A percentile compares a stretch with the other conserved stretches of the same genome.
Evolutionary conservation across 2,888 invertebrate genomes (phyloP).

Genomic region (Plagodis dolabraria): DNA sequence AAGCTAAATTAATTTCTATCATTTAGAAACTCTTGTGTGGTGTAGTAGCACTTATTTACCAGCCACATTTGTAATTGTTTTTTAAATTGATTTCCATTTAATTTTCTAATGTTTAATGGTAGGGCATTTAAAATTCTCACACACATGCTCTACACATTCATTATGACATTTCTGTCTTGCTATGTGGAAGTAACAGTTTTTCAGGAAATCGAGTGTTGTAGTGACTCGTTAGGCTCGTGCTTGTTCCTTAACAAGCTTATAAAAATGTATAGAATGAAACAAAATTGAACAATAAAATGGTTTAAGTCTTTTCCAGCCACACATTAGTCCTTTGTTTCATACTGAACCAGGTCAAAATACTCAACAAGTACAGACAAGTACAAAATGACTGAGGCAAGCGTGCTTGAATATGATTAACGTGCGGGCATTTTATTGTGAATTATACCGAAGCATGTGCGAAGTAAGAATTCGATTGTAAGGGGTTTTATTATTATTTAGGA

Average conservation of each 20-base stretch:
- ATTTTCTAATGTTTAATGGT: no score
- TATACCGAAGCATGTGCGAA: conserved; percentile 32
- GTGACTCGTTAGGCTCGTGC: no score
- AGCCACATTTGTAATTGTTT: no score
- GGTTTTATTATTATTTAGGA: not conserved
- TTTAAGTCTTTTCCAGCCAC: conserved; percentile 38
- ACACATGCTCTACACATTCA: no score
- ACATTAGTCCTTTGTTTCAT: conserved; percentile 34
- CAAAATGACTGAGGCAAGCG: conserved; percentile 46
- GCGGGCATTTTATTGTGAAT: conserved; percentile 42
- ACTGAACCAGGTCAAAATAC: conserved; percentile 47
- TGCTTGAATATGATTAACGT: conserved; percentile 55
- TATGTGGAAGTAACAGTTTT: no score
- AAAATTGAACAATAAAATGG: not conserved
- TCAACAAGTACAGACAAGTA: conserved; percentile 45
- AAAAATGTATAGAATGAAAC: not conserved
- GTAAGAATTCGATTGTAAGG: not conserved
- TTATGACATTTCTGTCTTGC: no score
- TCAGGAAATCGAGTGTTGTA: no score
- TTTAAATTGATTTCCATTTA: no score
- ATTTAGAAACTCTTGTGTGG: no score
- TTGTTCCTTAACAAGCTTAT: not conserved
- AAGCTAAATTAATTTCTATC: no score
- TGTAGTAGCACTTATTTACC: no score
- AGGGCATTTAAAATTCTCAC: no score